Base-by-base conservation (phyloP, 1,140 invertebrate species). In the Prorops nasuta region DNA sequence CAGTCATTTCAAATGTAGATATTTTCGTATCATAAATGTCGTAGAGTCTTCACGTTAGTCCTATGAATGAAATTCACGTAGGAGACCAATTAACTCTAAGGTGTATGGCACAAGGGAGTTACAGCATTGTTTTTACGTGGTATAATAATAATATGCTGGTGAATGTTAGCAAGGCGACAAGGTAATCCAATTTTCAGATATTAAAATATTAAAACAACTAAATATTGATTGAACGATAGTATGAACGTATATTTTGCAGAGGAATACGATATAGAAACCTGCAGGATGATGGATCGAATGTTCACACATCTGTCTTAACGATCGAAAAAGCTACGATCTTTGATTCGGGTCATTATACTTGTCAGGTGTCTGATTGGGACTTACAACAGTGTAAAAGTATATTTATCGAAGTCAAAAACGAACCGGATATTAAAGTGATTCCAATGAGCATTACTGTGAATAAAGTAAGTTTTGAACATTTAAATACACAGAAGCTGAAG, bases 121-220 rank as follows among this genome's bases (percentile, higher is more conserved):
- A 85, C 2, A 78, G 81, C 28, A 86, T 88, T 62, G 81, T 79
- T 22, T 91, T 91, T 65, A 81, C 82, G 22, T 92, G 89, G 89
- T 90, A 85, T 76, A 92, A 91, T 67, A 88, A 92, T 64, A 84
- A 85, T 2, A 80, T 86, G 41, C 79, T 82, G 49, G 83, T 91
- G 45, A 90, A 91, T 67, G 84, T 82, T 53, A 84, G 83, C 46
- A 83, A 83, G 60, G 82, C 86, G 17, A 83, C 78, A 31, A 87
- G 87, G 87, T 89, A 77, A 80, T 51, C 3, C 2, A 44, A 17
- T 35, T 10, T 9, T 44, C 39, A 21, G 15, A 32, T 12, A 39
- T 14, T 38, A 10, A 21, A 17, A 31, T 15, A 31, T 24, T 41
- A 19, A n/a, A n/a, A n/a, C n/a, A n/a, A n/a, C n/a, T n/a, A n/a